phyloP scores from a whole-genome alignment of 2,888 invertebrate genomes.

The Ephialtes manifestator region DNA sequence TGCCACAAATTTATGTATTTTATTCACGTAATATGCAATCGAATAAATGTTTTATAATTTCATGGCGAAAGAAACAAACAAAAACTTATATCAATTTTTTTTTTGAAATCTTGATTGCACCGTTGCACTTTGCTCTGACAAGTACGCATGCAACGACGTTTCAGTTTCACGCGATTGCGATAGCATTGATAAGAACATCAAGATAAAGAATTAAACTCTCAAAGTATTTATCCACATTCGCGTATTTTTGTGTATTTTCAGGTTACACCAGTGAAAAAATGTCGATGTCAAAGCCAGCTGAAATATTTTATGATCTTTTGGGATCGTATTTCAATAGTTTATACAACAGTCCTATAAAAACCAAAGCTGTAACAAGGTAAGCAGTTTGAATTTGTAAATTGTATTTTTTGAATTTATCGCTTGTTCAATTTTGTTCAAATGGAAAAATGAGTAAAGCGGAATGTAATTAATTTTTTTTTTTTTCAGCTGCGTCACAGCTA shows the following conservation, averaged over 20 bases:
- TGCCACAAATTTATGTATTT: not conserved
- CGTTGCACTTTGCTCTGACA: slow-evolving; percentile 14
- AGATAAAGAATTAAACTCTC: too few relatives aligned
- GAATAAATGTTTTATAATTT: too few relatives aligned
- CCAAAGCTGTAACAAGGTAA: slow-evolving; percentile 93
- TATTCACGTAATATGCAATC: not conserved
- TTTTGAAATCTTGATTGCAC: not conserved
- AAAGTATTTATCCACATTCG: not conserved
- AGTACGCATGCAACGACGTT: not conserved
- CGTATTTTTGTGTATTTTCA: not conserved
- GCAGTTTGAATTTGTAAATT: not conserved
- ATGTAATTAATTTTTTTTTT: not conserved
- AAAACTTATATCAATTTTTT: too few relatives aligned
- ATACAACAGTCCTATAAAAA: slow-evolving; percentile 91
- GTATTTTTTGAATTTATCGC: not conserved
- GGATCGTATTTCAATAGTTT: slow-evolving; percentile 92
- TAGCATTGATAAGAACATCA: not conserved
- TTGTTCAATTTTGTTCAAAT: not conserved
- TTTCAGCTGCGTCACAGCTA: slow-evolving; percentile 91
- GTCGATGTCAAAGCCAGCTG: slow-evolving; percentile 90
- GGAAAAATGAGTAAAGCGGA: not conserved
- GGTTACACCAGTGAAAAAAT: slow-evolving; percentile 85
- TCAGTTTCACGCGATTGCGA: not conserved
- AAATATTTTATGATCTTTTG: slow-evolving; percentile 88
- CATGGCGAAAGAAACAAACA: too few relatives aligned